phyloP scores from a whole-genome alignment of 2,888 invertebrate species.

The Gymnoscelis rufifasciata region DNA sequence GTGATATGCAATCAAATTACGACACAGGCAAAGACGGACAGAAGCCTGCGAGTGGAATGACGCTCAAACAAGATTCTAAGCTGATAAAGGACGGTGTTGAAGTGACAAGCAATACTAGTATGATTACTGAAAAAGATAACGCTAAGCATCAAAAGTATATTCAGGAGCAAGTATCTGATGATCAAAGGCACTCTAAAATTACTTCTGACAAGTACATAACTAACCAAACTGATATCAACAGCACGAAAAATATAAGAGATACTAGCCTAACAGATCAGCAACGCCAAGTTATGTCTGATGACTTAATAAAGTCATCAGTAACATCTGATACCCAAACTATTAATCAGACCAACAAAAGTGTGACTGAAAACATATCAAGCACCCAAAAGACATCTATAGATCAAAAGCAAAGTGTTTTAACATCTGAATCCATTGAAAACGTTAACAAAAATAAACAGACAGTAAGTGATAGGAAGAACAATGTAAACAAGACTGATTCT shows the following conservation, averaged over 20 bases:
- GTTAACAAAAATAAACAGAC: constrained; percentile 39
- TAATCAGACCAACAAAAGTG: constrained; percentile 21
- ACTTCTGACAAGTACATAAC: constrained; percentile 24
- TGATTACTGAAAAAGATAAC: constrained; percentile 62
- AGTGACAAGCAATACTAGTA: constrained; percentile 58
- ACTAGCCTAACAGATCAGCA: constrained; percentile 26
- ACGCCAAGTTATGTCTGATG: constrained; percentile 29
- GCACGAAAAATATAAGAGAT: constrained; percentile 25
- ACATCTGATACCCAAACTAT: constrained; percentile 24
- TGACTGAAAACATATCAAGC: constrained; percentile 28
- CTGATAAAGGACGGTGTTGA: constrained; percentile 66
- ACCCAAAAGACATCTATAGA: constrained; percentile 27
- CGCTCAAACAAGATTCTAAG: constrained; percentile 60
- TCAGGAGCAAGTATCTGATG: constrained; percentile 45
- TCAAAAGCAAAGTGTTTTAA: constrained; percentile 28
- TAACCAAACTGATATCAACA: constrained; percentile 25
- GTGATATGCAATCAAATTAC: constrained; percentile 75
- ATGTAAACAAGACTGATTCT: constrained; percentile 61
- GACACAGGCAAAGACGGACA: constrained; percentile 77
- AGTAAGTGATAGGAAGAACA: constrained; percentile 45
- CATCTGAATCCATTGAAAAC: constrained; percentile 39
- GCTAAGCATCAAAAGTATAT: constrained; percentile 55
- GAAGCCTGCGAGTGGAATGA: constrained; percentile 62
- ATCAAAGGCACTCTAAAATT: constrained; percentile 28
- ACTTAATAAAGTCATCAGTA: constrained; percentile 28